Evolutionary conservation across 2,888 invertebrate genomes (phyloP).

Genomic region (Pinctada fucata): DNA sequence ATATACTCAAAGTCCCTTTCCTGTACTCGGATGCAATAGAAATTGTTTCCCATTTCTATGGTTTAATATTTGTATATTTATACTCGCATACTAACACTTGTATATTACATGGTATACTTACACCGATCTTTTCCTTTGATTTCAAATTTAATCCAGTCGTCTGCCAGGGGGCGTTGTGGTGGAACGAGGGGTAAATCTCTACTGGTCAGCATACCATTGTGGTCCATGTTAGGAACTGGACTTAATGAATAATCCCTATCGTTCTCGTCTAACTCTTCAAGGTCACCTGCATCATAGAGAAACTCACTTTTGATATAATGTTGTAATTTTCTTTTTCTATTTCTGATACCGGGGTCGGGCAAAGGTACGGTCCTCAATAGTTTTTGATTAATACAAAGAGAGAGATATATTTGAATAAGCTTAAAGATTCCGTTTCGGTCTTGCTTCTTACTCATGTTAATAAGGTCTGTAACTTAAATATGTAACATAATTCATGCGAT

Average conservation of each 20-base stretch:
- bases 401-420: no score
- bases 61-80: no score
- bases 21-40: no score
- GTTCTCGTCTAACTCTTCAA: neutral
- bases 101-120: neutral
- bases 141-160: constrained; percentile 8
- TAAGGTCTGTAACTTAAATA: no score
- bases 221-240: neutral
- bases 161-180: constrained; percentile 7
- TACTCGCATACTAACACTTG: no score
- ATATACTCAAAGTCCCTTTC: no score
- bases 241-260: neutral
- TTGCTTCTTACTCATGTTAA: no score
- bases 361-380: neutral
- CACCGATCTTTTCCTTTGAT: constrained; percentile 21
- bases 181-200: neutral
- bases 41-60: no score
- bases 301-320: neutral
- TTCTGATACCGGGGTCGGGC: neutral
- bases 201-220: neutral
- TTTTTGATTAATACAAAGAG: neutral
- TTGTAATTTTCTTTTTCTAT: neutral
- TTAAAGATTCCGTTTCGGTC: no score
- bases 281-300: neutral
- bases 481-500: no score